Base-by-base conservation (phyloP, 2,797 vertebrate genomes). In the Chloroceryle inda region DNA sequence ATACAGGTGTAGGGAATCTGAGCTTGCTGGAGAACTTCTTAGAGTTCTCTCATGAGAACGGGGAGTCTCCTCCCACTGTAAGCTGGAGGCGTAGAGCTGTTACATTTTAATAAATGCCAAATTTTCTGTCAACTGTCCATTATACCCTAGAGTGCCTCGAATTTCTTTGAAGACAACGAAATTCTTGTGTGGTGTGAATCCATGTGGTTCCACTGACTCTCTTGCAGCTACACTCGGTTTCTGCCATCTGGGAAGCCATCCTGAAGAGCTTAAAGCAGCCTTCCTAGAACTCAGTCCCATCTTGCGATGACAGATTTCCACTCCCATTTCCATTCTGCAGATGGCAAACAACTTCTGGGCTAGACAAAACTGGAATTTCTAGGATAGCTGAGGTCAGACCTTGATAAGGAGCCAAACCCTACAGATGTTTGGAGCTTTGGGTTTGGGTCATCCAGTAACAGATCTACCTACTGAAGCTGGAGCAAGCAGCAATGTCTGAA, bases 321-420 rank as follows among this genome's bases (percentile, higher is more conserved):
- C 52, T 96, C 55, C 40, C 56, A 37, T 93, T 96, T 96, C 88
- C 71, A 87, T 81, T 82, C 55, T 90, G 77, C 59, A 69, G 90
- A 79, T 93, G 35, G 83, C 74, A 66, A 82, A 18, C 47, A 85
- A 82, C 63, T 81, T 78, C 77, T 84, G 63, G 74, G 74, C 81
- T 75, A 94, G 94, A 77, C 61, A 88, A 91, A 95, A 63, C 64
- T 94, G 72, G 67, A 93, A 78, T 88, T 95, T 94, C 88, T 89
- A 85, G 78, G 75, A 80, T 80, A 85, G 81, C 53, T 94, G 75
- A 61, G 71, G 64, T 80, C 75, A 80, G 78, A 77, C 31, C 37
- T 89, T 92, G 78, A 71, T 33, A 83, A 82, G 35, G 40, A 92
- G 89, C 92, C 89, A 95, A 44, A 49, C 47, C 77, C n/a, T 87